Conservation (phyloP, 2,113 vertebrate species). For the Sylvia atricapilla region DNA sequence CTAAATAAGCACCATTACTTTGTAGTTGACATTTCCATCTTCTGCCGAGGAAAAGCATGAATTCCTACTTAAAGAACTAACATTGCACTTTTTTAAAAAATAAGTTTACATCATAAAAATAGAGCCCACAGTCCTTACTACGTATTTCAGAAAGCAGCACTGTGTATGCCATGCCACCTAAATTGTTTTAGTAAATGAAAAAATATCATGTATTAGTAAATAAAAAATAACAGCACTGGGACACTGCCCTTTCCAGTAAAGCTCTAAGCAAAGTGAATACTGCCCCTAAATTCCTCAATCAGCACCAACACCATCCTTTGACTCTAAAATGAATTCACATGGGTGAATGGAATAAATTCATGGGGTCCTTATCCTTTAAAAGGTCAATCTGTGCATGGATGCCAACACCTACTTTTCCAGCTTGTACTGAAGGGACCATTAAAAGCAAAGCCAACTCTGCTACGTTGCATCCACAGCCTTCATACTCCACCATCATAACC, state of each 20-base stretch:
- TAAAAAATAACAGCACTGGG: neutral
- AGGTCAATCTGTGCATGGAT: neutral
- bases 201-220: neutral
- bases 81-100: neutral
- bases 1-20: neutral
- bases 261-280: rapidly evolving
- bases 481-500: neutral
- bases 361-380: neutral
- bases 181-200: neutral
- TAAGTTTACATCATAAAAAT: neutral
- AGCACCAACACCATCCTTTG: neutral
- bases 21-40: neutral
- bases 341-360: neutral
- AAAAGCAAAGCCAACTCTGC: neutral
- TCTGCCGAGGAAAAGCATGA: neutral
- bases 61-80: neutral
- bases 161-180: neutral
- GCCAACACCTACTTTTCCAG: neutral
- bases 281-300: neutral
- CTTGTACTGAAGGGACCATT: neutral
- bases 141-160: neutral
- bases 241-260: neutral
- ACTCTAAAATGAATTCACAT: neutral
- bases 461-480: neutral
- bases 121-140: neutral